Base-by-base conservation (phyloP, 2,113 vertebrate species). In the Ptilonorhynchus violaceus region DNA sequence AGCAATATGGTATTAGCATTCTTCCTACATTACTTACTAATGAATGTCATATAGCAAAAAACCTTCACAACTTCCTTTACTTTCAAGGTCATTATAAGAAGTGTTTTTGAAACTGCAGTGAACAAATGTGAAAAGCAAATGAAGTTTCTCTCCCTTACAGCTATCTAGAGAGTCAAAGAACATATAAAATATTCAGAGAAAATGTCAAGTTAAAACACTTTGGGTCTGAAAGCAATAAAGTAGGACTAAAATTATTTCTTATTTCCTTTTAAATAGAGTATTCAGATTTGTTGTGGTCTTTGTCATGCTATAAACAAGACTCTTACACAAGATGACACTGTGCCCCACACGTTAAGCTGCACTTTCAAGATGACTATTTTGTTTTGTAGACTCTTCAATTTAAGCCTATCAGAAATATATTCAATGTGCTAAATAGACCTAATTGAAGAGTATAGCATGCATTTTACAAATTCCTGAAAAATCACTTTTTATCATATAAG, bases 81-180 rank as follows among this genome's bases (percentile, higher is more conserved):
- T 91, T 96, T 96, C 96, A 95, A 97, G 96, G 92, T 90, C 95
- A 75, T 89, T 88, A 39, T 78, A 94, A 95, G 62, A 95, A 83
- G 31, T 79, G 47, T 16, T 97, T 97, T 94, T 93, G 53, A 95
- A 97, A 86, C 35, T 42, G 63, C 23, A 91, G 14, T 44, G 72
- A 93, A 91, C 13, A 95, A 94, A 96, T 80, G 58, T 93, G 91
- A 72, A 46, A 87, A 94, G 62, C 14, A 87, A 92, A 93, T 87
- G 11, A 85, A 78, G 28, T 73, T 93, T 85, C 72, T 41, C 50
- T 89, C 27, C 42, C 68, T 96, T 94, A 95, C 35, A 94, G 56
- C 81, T 92, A 78, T 75, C 73, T 69, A 74, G 42, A 96, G n/a
- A 96, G 82, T 77, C 46, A 91, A 89, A 93, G 72, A 92, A 73